phyloP scores from a whole-genome alignment of 2,797 vertebrate genomes.

The Helarctos malayanus region DNA sequence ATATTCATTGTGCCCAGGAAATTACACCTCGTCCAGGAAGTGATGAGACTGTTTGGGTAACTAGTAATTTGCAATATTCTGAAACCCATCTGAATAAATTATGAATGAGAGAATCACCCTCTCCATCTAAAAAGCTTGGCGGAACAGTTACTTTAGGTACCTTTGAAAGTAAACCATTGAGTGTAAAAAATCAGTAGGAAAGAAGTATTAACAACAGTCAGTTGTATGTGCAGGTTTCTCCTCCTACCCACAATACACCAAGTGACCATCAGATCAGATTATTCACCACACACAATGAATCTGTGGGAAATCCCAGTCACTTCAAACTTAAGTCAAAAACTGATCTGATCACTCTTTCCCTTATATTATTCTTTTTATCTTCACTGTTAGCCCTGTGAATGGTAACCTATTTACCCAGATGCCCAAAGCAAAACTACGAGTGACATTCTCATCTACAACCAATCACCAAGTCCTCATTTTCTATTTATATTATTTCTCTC shows the following conservation, averaged over 20 bases:
- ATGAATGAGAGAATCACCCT: background rate
- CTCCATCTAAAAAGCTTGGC: background rate
- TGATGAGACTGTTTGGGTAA: background rate
- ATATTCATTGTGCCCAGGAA: background rate
- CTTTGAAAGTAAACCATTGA: background rate
- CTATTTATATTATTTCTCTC: background rate
- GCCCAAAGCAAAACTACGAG: background rate
- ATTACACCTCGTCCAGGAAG: background rate
- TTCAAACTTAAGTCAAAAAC: background rate
- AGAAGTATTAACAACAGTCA: background rate
- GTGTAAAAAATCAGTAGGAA: background rate
- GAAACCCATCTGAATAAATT: conserved; percentile 13
- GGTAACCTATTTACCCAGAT: background rate
- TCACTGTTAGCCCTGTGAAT: background rate
- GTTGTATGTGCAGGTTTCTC: background rate
- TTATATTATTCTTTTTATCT: background rate
- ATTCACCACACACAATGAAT: too few relatives aligned
- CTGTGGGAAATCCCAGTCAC: background rate
- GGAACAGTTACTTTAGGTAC: background rate
- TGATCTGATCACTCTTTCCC: background rate
- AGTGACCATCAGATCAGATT: background rate
- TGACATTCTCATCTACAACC: background rate
- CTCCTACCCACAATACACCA: background rate
- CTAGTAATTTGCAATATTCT: conserved; percentile 37
- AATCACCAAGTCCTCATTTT: background rate